phyloP scores from a whole-genome alignment of 2,888 invertebrate genomes.

The Thecocarcelia acutangulata region DNA sequence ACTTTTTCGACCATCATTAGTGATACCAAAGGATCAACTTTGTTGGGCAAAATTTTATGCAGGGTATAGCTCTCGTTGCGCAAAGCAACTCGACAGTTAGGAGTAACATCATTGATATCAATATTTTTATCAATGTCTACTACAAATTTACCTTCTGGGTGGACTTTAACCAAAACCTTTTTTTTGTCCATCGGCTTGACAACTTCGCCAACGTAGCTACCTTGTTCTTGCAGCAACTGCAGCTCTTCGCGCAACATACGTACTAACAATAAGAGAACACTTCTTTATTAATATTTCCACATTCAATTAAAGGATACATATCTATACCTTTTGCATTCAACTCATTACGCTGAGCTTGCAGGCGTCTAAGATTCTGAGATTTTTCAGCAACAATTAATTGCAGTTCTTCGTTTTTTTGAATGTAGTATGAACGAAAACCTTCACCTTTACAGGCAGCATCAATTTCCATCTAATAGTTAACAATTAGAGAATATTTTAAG shows the following conservation, averaged over 20 bases:
- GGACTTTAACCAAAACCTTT: constrained; percentile 99
- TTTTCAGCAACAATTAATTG: constrained; percentile 98
- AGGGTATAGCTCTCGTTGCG: constrained; percentile 99
- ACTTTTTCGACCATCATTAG: constrained; percentile 99
- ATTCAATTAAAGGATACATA: not conserved
- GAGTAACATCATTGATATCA: constrained; percentile 98
- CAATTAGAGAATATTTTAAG: not conserved
- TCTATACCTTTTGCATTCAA: constrained; percentile 95
- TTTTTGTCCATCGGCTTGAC: constrained; percentile 99
- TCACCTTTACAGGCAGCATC: constrained; percentile 83
- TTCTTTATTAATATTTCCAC: not conserved
- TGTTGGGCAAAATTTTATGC: constrained; percentile 99
- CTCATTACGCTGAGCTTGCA: constrained; percentile 99
- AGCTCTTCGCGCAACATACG: constrained; percentile 98
- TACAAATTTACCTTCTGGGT: constrained; percentile 99
- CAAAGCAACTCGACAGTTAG: constrained; percentile 98
- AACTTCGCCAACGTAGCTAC: constrained; percentile 99
- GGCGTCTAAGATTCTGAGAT: constrained; percentile 96
- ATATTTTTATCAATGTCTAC: constrained; percentile 99
- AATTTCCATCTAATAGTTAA: constrained; percentile 77
- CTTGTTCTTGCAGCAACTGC: constrained; percentile 97
- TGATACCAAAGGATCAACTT: constrained; percentile 99
- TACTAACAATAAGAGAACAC: constrained; percentile 83
- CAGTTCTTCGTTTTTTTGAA: constrained; percentile 98
- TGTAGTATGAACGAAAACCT: constrained; percentile 97